Percentiles rank a stretch among this genome's conserved stretches.
phyloP scores from a whole-genome alignment of 2,113 vertebrate genomes.

The Vulpes lagopus region DNA sequence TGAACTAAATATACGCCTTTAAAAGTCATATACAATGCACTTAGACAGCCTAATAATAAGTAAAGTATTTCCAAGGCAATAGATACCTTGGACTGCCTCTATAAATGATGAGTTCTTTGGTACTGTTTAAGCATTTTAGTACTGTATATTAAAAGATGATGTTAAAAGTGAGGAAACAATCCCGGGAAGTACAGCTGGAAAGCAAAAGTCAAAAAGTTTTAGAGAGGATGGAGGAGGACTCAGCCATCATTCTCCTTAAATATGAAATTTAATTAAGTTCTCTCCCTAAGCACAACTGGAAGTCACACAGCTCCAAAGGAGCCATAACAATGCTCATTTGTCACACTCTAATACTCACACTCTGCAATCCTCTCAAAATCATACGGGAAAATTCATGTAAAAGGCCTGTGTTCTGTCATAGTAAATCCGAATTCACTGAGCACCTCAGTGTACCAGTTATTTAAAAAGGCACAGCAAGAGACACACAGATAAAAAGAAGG shows the following conservation, averaged over 20 bases:
- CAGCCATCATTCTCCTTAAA: background rate
- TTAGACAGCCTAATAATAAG: slow-evolving; percentile 17
- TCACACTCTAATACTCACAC: background rate
- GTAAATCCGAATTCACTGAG: slow-evolving; percentile 31
- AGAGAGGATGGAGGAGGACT: background rate
- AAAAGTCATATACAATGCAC: slow-evolving; percentile 7
- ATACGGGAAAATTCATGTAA: background rate
- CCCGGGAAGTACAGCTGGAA: background rate
- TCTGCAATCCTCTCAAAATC: background rate
- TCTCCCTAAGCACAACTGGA: slow-evolving; percentile 32
- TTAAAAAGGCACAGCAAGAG: background rate
- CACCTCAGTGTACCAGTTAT: background rate
- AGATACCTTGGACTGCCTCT: background rate
- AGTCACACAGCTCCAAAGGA: slow-evolving; percentile 28
- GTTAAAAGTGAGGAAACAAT: background rate
- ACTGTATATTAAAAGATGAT: background rate
- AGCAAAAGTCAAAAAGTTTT: background rate
- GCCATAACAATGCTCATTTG: slow-evolving; percentile 25
- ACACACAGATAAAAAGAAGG: background rate
- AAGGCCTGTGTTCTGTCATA: background rate
- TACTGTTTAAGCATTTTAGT: slow-evolving; percentile 20
- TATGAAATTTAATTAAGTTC: slow-evolving; percentile 45
- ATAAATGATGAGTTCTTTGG: background rate
- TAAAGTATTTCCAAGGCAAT: slow-evolving; percentile 1
- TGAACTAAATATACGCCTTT: background rate